Percentiles rank a stretch among this genome's conserved stretches.
phyloP scores from a whole-genome alignment of 1,140 invertebrate genomes.

The Cheumatopsyche charites region DNA sequence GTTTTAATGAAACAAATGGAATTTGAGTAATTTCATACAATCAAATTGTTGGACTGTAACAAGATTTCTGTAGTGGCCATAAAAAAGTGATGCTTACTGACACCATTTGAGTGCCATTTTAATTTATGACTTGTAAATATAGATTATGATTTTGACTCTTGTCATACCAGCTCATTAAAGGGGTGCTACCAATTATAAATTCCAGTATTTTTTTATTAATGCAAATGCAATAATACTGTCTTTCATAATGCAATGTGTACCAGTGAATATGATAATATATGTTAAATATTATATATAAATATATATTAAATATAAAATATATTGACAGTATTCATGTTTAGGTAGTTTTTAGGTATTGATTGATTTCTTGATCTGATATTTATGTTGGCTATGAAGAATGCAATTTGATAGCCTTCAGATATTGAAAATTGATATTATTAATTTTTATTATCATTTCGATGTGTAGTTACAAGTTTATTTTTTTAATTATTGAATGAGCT shows the following conservation, averaged over 20 bases:
- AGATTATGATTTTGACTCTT: conserved; percentile 57
- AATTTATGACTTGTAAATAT: conserved; percentile 60
- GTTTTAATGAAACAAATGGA: not conserved
- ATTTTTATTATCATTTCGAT: conserved; percentile 44
- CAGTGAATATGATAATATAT: conserved; percentile 60
- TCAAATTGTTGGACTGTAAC: conserved; percentile 58
- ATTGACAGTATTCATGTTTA: conserved; percentile 57
- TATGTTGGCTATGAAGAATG: conserved; percentile 22
- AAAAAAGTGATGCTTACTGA: conserved; percentile 54
- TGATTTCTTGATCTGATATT: conserved; percentile 27
- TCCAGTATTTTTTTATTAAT: conserved; percentile 62
- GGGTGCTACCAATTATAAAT: conserved; percentile 64
- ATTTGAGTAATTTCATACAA: conserved; percentile 29
- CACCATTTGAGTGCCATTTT: conserved; percentile 60
- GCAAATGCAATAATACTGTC: conserved; percentile 51
- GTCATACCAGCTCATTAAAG: conserved; percentile 64
- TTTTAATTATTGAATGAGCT: conserved; percentile 44
- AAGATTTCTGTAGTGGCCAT: conserved; percentile 59
- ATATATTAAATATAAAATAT: conserved; percentile 62
- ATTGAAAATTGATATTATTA: conserved; percentile 48
- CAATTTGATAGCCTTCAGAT: conserved; percentile 18
- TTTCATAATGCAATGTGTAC: conserved; percentile 61
- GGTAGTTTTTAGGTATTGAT: conserved; percentile 45
- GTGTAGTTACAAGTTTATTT: conserved; percentile 44
- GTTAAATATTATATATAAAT: conserved; percentile 53